These are phyloP conservation scores for Crax fasciolata DNA, from an alignment of 2,797 vertebrate species.

Conservation along the genomic window DNA sequence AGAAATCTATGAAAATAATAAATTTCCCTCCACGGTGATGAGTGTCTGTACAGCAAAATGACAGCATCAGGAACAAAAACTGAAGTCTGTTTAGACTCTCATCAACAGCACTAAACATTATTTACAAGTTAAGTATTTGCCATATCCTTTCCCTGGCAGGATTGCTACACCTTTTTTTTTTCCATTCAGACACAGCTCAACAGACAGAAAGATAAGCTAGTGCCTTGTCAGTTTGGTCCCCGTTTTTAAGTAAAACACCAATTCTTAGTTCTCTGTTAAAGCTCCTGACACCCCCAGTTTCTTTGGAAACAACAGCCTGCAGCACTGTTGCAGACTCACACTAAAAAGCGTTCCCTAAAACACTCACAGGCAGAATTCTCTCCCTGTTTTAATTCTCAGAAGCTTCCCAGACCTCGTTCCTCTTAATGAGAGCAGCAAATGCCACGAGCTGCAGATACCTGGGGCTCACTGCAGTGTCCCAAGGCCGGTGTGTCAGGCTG, in stretches of 20 bases:
- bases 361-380: background rate
- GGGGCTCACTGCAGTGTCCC: background rate
- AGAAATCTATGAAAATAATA: background rate
- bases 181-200: background rate
- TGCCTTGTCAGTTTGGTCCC: background rate
- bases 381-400: background rate
- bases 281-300: background rate
- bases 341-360: background rate
- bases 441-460: background rate
- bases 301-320: background rate
- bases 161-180: background rate
- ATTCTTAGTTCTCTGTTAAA: conserved; percentile 31
- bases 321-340: background rate
- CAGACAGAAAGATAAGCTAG: background rate
- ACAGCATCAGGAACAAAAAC: background rate
- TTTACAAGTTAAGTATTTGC: background rate
- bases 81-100: background rate
- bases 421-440: background rate
- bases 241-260: background rate
- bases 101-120: background rate
- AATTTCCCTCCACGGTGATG: background rate
- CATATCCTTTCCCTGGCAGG: background rate
- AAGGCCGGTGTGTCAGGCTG: rapidly evolving
- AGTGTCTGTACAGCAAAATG: background rate
- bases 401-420: background rate